phyloP scores from a whole-genome alignment of 92 coral and sea anemone species.

The Pocillopora grandis region DNA sequence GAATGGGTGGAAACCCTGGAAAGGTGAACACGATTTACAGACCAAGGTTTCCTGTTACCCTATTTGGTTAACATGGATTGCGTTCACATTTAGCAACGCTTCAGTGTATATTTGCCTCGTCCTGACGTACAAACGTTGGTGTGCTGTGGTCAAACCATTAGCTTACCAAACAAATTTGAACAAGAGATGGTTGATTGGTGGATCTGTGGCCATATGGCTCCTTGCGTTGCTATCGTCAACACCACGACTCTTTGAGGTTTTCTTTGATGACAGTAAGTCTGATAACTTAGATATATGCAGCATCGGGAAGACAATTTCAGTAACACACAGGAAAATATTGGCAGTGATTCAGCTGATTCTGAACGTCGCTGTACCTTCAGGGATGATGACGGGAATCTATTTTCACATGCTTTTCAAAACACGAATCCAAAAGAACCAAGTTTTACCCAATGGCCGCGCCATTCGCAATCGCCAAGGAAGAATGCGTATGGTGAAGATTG shows the following conservation, averaged over 20 bases:
- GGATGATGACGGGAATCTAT: constrained; percentile 30
- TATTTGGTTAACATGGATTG: constrained; percentile 28
- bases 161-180: constrained; percentile 15
- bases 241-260: constrained; percentile 23
- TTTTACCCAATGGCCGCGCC: constrained; percentile 30
- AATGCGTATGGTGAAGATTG: constrained; percentile 41
- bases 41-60: constrained; percentile 5
- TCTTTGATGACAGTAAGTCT: not conserved
- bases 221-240: constrained; percentile 19
- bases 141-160: constrained; percentile 41
- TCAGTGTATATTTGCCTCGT: constrained; percentile 37
- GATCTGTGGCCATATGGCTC: constrained; percentile 16
- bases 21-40: not conserved
- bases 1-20: not conserved
- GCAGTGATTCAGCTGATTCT: constrained; percentile 24
- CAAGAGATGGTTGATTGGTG: constrained; percentile 19
- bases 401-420: constrained; percentile 33
- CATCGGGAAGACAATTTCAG: constrained; percentile 13
- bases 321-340: not conserved
- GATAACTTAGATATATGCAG: not conserved
- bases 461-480: constrained; percentile 31
- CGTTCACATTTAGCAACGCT: constrained; percentile 18
- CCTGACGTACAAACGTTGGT: constrained; percentile 43
- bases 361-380: constrained; percentile 31
- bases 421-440: constrained; percentile 19